Percentiles rank a stretch among this genome's conserved stretches.
Evolutionary conservation across 1,140 invertebrate genomes (phyloP).

Genomic region (Listronotus bonariensis): DNA sequence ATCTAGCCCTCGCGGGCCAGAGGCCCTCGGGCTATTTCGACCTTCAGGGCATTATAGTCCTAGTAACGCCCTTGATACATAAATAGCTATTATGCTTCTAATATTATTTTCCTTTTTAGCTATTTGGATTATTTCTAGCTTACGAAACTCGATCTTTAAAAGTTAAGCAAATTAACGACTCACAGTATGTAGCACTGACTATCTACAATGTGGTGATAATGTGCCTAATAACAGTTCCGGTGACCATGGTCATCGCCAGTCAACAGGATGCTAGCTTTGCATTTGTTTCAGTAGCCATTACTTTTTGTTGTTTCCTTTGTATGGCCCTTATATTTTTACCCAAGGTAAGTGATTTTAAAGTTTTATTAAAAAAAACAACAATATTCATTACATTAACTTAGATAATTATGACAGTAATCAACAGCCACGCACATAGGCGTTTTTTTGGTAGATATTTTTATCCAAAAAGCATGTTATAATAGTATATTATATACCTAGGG

Average conservation of each 20-base stretch:
- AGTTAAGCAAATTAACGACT: constrained; percentile 92
- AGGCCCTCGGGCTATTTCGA: too few relatives aligned
- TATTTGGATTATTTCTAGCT: constrained; percentile 96
- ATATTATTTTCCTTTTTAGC: constrained; percentile 52
- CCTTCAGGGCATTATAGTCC: too few relatives aligned
- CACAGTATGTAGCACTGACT: constrained; percentile 97
- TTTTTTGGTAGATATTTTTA: not conserved
- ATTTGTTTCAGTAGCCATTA: constrained; percentile 92
- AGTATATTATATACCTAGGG: too few relatives aligned
- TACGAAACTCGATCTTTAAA: constrained; percentile 98
- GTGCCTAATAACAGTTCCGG: constrained; percentile 95
- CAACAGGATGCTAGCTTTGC: constrained; percentile 97
- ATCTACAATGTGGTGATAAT: constrained; percentile 99
- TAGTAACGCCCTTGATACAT: too few relatives aligned
- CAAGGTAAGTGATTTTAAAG: constrained; percentile 69
- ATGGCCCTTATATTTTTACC: constrained; percentile 97
- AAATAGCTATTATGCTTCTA: too few relatives aligned
- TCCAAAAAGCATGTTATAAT: too few relatives aligned
- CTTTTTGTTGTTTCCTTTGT: constrained; percentile 95
- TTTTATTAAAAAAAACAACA: too few relatives aligned
- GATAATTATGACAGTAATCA: too few relatives aligned
- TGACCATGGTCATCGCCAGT: constrained; percentile 93
- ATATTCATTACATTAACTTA: too few relatives aligned
- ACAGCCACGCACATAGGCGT: not conserved
- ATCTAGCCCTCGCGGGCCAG: too few relatives aligned